Conservation (phyloP, 2,888 invertebrate species). For the Rhyacophila evoluta region DNA sequence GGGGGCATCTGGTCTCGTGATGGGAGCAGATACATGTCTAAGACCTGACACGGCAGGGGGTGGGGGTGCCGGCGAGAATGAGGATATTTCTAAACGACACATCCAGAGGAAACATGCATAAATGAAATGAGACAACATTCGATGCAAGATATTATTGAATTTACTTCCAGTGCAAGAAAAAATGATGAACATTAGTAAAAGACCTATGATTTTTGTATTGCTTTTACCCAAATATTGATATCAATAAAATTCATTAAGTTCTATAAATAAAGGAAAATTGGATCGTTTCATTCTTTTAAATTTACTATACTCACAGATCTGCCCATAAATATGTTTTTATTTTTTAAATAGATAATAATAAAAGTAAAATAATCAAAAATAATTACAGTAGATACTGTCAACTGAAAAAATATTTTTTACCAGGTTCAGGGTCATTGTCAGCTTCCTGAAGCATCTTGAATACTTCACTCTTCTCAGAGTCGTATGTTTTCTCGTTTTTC, state of each 20-base stretch:
- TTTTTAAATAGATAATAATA: too few species aligned
- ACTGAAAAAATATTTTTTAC: constrained; percentile 63
- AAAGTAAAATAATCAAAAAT: too few species aligned
- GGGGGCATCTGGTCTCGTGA: constrained; percentile 73
- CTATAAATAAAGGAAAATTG: too few species aligned
- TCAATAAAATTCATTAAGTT: too few species aligned
- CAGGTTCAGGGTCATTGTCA: constrained; percentile 84
- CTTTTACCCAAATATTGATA: too few species aligned
- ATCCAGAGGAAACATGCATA: constrained; percentile 36
- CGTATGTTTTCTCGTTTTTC: constrained; percentile 93
- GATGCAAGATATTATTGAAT: neutral
- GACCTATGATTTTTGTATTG: too few species aligned
- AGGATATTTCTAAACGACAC: constrained; percentile 59
- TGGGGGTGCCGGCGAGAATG: constrained; percentile 62
- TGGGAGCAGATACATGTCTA: constrained; percentile 82
- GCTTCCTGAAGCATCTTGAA: constrained; percentile 92
- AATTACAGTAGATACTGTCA: neutral
- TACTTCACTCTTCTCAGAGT: constrained; percentile 88
- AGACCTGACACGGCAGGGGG: constrained; percentile 70
- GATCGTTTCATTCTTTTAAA: too few species aligned
- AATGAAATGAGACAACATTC: constrained; percentile 26
- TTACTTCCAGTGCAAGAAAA: neutral
- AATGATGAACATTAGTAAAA: too few species aligned
- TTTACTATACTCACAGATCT: too few species aligned
- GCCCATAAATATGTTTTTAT: too few species aligned